These are phyloP conservation scores for Drosophila eohydei DNA, from an alignment of 2,888 invertebrate genomes.

Conservation along the genomic window DNA sequence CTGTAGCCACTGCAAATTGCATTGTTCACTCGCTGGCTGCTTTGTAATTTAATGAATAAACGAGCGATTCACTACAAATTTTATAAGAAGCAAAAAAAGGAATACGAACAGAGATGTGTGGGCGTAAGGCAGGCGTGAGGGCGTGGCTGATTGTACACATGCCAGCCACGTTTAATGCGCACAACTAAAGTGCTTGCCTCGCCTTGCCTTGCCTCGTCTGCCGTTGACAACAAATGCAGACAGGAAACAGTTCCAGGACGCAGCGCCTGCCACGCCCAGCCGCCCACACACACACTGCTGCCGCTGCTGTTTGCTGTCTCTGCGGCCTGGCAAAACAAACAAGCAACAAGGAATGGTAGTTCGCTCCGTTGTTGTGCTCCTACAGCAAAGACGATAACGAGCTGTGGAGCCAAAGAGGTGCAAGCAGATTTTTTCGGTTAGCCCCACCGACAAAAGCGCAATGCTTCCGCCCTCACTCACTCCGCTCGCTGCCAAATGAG, in stretches of 20 bases:
- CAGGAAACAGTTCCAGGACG: slow-evolving; percentile 25
- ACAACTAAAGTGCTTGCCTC: slow-evolving; percentile 53
- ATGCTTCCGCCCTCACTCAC: slow-evolving; percentile 16
- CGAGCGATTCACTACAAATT: slow-evolving; percentile 59
- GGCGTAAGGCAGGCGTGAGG: not conserved
- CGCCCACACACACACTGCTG: slow-evolving; percentile 6
- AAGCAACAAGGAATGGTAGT: slow-evolving; percentile 52
- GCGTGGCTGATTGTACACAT: slow-evolving; percentile 21
- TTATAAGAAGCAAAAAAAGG: slow-evolving; percentile 38
- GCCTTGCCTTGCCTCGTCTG: slow-evolving; percentile 8
- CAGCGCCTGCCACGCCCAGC: not conserved
- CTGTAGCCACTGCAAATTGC: slow-evolving; percentile 52
- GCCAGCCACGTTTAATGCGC: slow-evolving; percentile 50
- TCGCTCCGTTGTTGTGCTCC: slow-evolving; percentile 11
- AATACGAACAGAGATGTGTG: not conserved
- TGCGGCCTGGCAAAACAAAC: slow-evolving; percentile 53
- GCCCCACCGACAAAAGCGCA: slow-evolving; percentile 55
- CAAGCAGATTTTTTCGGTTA: slow-evolving; percentile 33
- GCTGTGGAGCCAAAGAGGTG: slow-evolving; percentile 32
- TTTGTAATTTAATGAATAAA: slow-evolving; percentile 71
- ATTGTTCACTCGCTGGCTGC: slow-evolving; percentile 48
- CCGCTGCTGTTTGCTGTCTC: slow-evolving; percentile 55
- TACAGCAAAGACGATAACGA: slow-evolving; percentile 55
- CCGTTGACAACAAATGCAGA: slow-evolving; percentile 60
- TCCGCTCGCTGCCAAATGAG: slow-evolving; percentile 2